Base-by-base conservation (phyloP, 2,888 invertebrate genomes). In the Ypsolopha scabrella region DNA sequence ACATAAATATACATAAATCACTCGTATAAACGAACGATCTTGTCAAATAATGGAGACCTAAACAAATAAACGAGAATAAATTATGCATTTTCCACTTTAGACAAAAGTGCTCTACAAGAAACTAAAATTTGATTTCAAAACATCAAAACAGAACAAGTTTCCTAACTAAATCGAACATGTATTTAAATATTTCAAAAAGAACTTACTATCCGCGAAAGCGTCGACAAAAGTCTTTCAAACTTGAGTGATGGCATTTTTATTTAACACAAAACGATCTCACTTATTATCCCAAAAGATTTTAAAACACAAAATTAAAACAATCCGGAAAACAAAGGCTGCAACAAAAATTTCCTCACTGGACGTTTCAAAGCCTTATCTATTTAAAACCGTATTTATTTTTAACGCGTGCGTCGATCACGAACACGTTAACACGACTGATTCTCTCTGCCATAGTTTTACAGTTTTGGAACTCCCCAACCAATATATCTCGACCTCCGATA, bases 241-340 rank as follows among this genome's bases (percentile, higher is more conserved):
- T 66, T 68, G 51, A 72, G 67, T 33, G 78, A 72, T 55, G 79
- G 79, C 79, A 79, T 79, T 41, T 55, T 51, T 47, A 34, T 33
- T 35, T 37, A 13, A 7, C 38, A 13, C 7, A 6, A 9, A 11
- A 38, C 38, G 6, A 24, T 24, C 2, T 24, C 24, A 24, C 24
- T 24, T 24, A 24, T 24, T 14, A 9, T 38, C 11, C 9, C 14
- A 24, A 48, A 48, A 48, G 2, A 37, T 10, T n/a, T 13, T 10
- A 7, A 37, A 48, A 48, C 35, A 46, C n/a, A 44, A 4, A 7
- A 46, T 7, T 24, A 24, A 24, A 24, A 24, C 24, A 4, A 24
- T 24, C 24, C 24, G 24, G 24, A 24, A 24, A 24, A 24, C 24
- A 24, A 24, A 24, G 24, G 4, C 13, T 13, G 14, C 6, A 43